A percentile compares a stretch with the other conserved stretches of the same genome.
Evolutionary conservation across 1,140 invertebrate species (phyloP).

Genomic region (Aplysia californica): DNA sequence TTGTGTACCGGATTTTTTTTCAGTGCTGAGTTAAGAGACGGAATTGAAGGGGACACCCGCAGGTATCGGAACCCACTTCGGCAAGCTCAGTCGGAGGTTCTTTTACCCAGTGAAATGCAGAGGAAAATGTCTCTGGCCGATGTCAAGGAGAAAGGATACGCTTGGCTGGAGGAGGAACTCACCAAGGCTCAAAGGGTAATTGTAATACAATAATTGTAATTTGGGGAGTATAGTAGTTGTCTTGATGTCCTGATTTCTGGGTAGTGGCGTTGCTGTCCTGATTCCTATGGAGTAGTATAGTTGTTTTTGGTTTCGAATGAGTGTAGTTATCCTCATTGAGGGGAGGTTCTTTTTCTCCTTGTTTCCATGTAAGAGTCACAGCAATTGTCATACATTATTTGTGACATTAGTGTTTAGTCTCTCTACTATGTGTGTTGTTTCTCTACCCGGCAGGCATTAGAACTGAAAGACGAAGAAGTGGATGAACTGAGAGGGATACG

Average conservation of each 20-base stretch:
- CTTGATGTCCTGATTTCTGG: not conserved
- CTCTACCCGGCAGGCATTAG: slow-evolving; percentile 20
- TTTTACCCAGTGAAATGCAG: slow-evolving; percentile 36
- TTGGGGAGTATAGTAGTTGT: not conserved
- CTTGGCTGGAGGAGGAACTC: slow-evolving; percentile 76
- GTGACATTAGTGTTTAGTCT: not conserved
- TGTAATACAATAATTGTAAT: not conserved
- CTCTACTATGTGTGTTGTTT: not conserved
- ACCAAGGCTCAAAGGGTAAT: slow-evolving; percentile 73
- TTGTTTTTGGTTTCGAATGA: not conserved
- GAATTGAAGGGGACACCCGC: not conserved
- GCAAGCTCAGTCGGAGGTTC: slow-evolving; percentile 52
- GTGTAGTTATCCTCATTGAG: not conserved
- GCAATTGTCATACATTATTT: too few species aligned
- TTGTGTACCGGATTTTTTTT: not conserved
- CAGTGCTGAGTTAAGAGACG: not conserved
- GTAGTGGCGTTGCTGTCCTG: not conserved
- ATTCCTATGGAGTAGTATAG: not conserved
- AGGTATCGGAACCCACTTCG: slow-evolving; percentile 32
- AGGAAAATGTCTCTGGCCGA: slow-evolving; percentile 69
- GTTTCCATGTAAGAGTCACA: not conserved
- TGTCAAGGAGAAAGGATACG: slow-evolving; percentile 75
- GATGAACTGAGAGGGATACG: slow-evolving; percentile 24
- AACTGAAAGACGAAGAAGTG: slow-evolving; percentile 24
- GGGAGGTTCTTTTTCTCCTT: not conserved